Evolutionary conservation across 2,888 invertebrate species (phyloP), one percentile per base, ranked within the genome.

Genomic region (Sthenelais limicola): DNA sequence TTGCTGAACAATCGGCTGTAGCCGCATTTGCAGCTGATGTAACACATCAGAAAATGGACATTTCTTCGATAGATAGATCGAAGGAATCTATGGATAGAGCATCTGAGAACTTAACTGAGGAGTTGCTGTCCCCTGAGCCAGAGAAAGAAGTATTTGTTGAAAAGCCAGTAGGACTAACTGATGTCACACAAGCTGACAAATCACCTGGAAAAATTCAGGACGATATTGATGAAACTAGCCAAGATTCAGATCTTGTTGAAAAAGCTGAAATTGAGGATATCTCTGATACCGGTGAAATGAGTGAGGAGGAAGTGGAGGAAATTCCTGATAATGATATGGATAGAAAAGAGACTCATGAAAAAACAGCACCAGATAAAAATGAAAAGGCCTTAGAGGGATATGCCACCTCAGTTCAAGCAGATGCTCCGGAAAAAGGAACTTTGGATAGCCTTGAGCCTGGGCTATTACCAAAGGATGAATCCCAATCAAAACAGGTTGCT

Each of bases 221-320:
- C 28, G 52, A 71, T 28, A 33, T 18, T 24, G 74, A 74, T 33
- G 49, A 58, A 21, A 47, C 48, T 5, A 74, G 70, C 33, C 72
- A 72, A 30, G 74, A 74, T 18, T 74, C 74, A 1, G 75, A 75
- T 49, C 24, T 75, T 12, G 62, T 75, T 28, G 75, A 75, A 68
- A 75, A 75, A 38, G 75, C 75, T 47, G 71, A 75, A 71, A 73
- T 75, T 35, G 75, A 75, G 33, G 75, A 75, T 51, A 75, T 75
- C 21, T 73, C 75, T 38, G 73, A 75, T 72, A 38, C 35, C 47
- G 70, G 47, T n/a, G 73, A 68, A 24, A 49, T 69, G 32, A 75
- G 75, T 28, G 71, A 75, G 32, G 75, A 73, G 68, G 75, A 68
- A 49, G 56, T 73, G n/a, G 75, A 75, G 32, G 75, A 75, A 33